Evolutionary conservation across 2,888 invertebrate genomes (phyloP).

Genomic region (Scrobipalpa costella): DNA sequence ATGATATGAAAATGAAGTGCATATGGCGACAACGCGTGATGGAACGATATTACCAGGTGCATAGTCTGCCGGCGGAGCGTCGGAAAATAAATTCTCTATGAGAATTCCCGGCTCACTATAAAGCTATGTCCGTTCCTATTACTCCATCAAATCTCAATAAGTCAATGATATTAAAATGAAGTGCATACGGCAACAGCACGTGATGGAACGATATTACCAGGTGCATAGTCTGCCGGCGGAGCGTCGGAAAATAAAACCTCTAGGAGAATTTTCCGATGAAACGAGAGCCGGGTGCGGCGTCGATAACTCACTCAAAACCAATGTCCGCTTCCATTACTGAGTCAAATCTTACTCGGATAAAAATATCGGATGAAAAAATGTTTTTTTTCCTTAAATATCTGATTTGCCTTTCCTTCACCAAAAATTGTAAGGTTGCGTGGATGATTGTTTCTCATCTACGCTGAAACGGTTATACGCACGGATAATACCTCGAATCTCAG

Average conservation of each 20-base stretch:
- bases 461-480: no score
- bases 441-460: no score
- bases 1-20: neutral
- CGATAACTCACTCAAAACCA: conserved; percentile 1
- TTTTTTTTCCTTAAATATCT: no score
- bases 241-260: neutral
- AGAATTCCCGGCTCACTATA: neutral
- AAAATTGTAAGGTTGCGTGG: no score
- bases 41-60: neutral
- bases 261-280: neutral
- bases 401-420: no score
- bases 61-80: neutral
- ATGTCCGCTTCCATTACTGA: neutral
- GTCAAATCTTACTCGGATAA: neutral
- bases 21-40: neutral
- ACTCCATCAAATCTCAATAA: neutral
- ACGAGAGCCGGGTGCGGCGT: neutral
- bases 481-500: no score
- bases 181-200: neutral
- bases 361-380: no score
- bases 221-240: neutral
- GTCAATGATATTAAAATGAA: neutral
- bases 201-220: neutral
- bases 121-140: neutral
- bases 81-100: neutral